These are phyloP conservation scores for Halcyon senegalensis DNA, from an alignment of 2,113 vertebrate species.

Conservation along the genomic window DNA sequence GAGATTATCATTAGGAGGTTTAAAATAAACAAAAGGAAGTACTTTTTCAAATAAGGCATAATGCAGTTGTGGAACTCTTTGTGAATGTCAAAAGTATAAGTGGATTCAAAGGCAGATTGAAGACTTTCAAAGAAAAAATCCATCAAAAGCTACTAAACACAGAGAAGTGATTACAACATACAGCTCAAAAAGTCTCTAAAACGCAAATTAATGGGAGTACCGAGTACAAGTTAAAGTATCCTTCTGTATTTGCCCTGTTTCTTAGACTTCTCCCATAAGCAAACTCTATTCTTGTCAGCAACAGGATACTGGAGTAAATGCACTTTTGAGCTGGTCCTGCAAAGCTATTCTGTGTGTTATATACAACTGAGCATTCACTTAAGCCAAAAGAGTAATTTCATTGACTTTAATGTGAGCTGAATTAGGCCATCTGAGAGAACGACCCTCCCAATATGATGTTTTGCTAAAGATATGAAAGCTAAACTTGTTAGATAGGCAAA, in stretches of 20 bases:
- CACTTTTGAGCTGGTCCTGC: not conserved
- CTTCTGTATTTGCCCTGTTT: not conserved
- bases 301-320: not conserved
- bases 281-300: not conserved
- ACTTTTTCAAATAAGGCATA: constrained; percentile 24
- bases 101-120: constrained; percentile 27
- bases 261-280: not conserved
- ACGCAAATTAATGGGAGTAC: not conserved
- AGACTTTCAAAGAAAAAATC: constrained; percentile 28
- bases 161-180: not conserved
- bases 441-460: not conserved
- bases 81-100: not conserved
- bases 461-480: not conserved
- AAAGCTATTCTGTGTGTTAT: not conserved
- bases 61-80: constrained; percentile 15
- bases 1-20: not conserved
- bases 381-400: not conserved
- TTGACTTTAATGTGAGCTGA: not conserved
- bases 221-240: not conserved
- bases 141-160: not conserved
- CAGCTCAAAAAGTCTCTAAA: not conserved
- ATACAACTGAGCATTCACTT: not conserved
- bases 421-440: not conserved
- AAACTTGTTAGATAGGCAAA: not conserved
- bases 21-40: constrained; percentile 43